Percentiles rank a stretch among this genome's conserved stretches.
Conservation (phyloP, 2,888 invertebrate genomes). For the Axea sp. region DNA sequence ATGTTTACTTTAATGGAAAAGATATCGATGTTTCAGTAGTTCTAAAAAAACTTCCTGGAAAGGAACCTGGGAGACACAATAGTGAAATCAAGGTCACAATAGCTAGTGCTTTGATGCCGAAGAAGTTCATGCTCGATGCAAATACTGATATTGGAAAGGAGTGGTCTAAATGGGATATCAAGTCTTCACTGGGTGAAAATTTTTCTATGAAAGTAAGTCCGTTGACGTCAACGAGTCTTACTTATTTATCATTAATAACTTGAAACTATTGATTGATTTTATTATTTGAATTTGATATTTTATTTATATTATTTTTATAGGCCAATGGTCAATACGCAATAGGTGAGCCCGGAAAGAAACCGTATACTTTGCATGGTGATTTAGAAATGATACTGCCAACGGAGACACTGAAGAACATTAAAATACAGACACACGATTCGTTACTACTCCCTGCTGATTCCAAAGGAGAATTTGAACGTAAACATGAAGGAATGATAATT, state of each 20-base stretch:
- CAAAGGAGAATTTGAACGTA: constrained; percentile 72
- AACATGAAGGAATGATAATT: constrained; percentile 78
- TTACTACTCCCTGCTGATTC: constrained; percentile 67
- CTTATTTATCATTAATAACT: no score
- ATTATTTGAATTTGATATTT: constrained; percentile 1
- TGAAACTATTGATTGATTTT: no score
- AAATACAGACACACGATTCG: constrained; percentile 65
- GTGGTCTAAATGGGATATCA: constrained; percentile 60
- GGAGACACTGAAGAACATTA: constrained; percentile 82
- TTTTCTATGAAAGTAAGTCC: constrained; percentile 67
- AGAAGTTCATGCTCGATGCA: constrained; percentile 61
- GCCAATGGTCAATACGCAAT: constrained; percentile 59
- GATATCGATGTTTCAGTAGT: constrained; percentile 77
- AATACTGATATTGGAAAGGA: constrained; percentile 57
- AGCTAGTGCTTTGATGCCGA: constrained; percentile 65
- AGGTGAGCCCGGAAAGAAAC: constrained; percentile 76
- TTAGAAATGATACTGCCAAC: constrained; percentile 81
- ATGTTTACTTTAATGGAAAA: constrained; percentile 80
- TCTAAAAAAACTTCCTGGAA: constrained; percentile 76
- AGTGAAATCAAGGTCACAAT: constrained; percentile 65
- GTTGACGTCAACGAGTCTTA: no score
- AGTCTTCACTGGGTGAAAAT: constrained; percentile 69
- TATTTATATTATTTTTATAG: constrained; percentile 63
- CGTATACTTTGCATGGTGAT: constrained; percentile 80
- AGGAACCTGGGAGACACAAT: constrained; percentile 66